Base-by-base conservation (phyloP, 2,888 invertebrate species). In the Pheosia gnoma region DNA sequence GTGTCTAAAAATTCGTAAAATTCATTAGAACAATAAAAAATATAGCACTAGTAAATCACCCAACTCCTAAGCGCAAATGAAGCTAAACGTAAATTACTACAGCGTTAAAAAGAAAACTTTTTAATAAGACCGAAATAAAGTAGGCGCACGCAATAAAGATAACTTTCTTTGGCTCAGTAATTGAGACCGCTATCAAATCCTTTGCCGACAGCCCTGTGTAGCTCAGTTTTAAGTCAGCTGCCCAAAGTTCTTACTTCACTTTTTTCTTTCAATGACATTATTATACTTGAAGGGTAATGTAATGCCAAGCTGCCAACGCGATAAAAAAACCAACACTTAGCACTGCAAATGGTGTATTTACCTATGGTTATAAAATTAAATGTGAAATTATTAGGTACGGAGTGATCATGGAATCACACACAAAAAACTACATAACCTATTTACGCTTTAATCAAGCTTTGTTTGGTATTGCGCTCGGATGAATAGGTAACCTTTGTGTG, bases 151-250 rank as follows among this genome's bases (percentile, higher is more conserved):
- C 75, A 80, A 83, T 83, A 78, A 82, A 83, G 76, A 83, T 77
- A 86, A 85, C 72, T 85, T 85, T 78, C 77, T 79, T 78, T 72
- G 71, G 78, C 79, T 79, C 70, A 68, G 83, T 88, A 88, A 90
- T 88, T 87, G 87, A 86, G 85, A 84, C 78, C 72, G 79, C 79
- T 83, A 79, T 82, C 78, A 85, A 88, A 87, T 86, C 84, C 86
- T 86, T 85, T 81, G 81, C 84, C 80, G 84, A 87, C 84, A 82
- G 83, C 82, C 81, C 78, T 76, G 77, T 75, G 76, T 80, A 83
- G 87, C 87, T 82, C 74, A 86, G 86, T 89, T 88, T 84, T 78
- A 80, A 83, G 81, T 78, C 83, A 83, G 83, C 82, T 62, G 75
- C 25, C 25, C 25, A 25, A 82, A 81, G 79, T 83, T 81, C 84